Conservation (phyloP, 2,888 invertebrate species). For the Acronicta alni region DNA sequence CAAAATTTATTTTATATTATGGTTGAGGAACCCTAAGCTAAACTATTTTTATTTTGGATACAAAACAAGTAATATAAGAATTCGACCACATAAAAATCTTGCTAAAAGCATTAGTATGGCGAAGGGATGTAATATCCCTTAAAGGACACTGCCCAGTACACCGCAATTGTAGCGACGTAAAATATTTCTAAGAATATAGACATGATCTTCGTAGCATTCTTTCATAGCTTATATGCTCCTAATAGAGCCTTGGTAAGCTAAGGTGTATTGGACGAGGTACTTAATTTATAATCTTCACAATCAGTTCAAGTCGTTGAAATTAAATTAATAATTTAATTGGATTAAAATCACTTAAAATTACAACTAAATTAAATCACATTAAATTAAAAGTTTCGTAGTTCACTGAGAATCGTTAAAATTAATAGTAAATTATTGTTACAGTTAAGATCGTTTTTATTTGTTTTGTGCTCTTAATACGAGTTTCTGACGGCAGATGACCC, state of each 20-base stretch:
- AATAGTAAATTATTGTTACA: conserved; percentile 53
- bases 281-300: conserved; percentile 27
- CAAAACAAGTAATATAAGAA: conserved; percentile 2
- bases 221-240: not conserved
- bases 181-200: not conserved
- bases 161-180: not conserved
- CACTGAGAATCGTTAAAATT: conserved; percentile 53
- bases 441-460: conserved; percentile 36
- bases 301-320: conserved; percentile 35
- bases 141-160: not conserved
- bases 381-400: conserved; percentile 56
- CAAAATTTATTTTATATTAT: not conserved
- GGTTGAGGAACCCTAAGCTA: conserved; percentile 17
- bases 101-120: conserved; percentile 41
- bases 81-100: conserved; percentile 6
- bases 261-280: not conserved
- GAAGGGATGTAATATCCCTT: conserved; percentile 4
- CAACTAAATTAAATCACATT: conserved; percentile 63
- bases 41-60: not conserved
- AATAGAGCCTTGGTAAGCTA: not conserved
- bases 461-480: conserved; percentile 54
- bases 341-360: conserved; percentile 57
- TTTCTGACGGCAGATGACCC: conserved; percentile 31
- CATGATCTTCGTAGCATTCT: no score
- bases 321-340: conserved; percentile 55